A percentile compares a stretch with the other conserved stretches of the same genome.
phyloP scores from a whole-genome alignment of 2,888 invertebrate genomes.

The Allacma fusca region DNA sequence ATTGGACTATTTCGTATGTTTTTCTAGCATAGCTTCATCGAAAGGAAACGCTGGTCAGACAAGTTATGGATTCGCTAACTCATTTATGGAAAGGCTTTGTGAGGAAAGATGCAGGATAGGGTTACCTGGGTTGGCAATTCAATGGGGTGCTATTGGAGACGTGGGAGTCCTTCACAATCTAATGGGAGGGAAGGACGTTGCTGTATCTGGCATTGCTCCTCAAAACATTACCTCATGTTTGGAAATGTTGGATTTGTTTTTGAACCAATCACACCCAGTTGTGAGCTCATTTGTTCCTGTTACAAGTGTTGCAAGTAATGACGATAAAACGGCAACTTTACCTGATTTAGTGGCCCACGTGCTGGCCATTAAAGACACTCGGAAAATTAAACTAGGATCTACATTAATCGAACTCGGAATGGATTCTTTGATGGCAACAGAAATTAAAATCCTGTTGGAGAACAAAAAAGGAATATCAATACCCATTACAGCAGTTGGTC shows the following conservation, averaged over 20 bases:
- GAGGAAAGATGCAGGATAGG: constrained; percentile 65
- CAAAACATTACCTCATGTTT: constrained; percentile 86
- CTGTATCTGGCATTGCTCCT: constrained; percentile 79
- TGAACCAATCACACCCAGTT: constrained; percentile 73
- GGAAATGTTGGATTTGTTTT: constrained; percentile 72
- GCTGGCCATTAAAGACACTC: constrained; percentile 82
- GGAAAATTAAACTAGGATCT: constrained; percentile 73
- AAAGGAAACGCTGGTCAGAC: constrained; percentile 70
- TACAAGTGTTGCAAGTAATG: constrained; percentile 71
- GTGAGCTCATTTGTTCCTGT: constrained; percentile 88
- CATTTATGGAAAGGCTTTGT: constrained; percentile 69
- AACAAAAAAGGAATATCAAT: constrained; percentile 87
- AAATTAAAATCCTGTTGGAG: constrained; percentile 91
- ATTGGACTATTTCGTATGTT: constrained; percentile 68
- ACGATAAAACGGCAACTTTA: constrained; percentile 39
- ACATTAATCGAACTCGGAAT: constrained; percentile 89
- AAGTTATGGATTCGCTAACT: constrained; percentile 71
- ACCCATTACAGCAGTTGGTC: constrained; percentile 84
- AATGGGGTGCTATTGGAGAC: constrained; percentile 72
- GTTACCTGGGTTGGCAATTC: constrained; percentile 68
- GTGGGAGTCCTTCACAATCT: constrained; percentile 69
- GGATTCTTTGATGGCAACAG: constrained; percentile 97
- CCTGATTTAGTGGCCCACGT: constrained; percentile 75
- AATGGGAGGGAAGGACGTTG: constrained; percentile 68
- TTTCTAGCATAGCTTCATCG: constrained; percentile 70